Evolutionary conservation across 1,140 invertebrate species (phyloP), one percentile per base, ranked within the genome.

Genomic region (Apis mellifera): DNA sequence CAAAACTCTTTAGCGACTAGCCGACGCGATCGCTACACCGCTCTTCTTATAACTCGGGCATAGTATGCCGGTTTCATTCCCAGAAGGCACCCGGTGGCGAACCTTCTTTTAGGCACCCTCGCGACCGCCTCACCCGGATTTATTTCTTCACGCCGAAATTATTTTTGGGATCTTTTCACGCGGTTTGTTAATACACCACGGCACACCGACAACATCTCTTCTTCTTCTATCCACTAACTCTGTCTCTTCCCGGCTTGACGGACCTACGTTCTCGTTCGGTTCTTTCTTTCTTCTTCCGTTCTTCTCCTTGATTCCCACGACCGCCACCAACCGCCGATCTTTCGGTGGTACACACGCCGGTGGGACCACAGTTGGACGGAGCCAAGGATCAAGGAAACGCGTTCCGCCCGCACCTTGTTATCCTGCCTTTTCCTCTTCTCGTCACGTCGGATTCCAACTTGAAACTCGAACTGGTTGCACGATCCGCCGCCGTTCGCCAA

Each of bases 91-190:
- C 84, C 88, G 84, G 64, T 78, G 81, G 85, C 89, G 83, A 89
- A 87, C 88, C 88, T 87, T 87, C 86, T 87, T 87, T 87, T 87
- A 87, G 86, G 86, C 86, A 86, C 86, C 86, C 86, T 84, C 87
- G 78, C 78, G 68, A 76, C 55, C 84, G 73, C 68, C 59, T 82
- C 81, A 75, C 89, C 90, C 92, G 90, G 80, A 92, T 93, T 93
- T 92, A 93, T 93, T 93, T 93, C 92, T 91, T 92, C 90, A 54
- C 91, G 90, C 89, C 90, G 90, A 90, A 92, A 94, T 94, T 94
- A 94, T 94, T 94, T 94, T 94, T 93, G 93, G 93, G 93, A 93
- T 92, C 93, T 94, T 94, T 94, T 94, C 92, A 87, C 92, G 91
- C 90, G 90, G 90, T 92, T 92, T 93, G 90, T 92, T 93, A 93